Evolutionary conservation across 2,888 invertebrate genomes (phyloP).

Genomic region (Allygus modestus): DNA sequence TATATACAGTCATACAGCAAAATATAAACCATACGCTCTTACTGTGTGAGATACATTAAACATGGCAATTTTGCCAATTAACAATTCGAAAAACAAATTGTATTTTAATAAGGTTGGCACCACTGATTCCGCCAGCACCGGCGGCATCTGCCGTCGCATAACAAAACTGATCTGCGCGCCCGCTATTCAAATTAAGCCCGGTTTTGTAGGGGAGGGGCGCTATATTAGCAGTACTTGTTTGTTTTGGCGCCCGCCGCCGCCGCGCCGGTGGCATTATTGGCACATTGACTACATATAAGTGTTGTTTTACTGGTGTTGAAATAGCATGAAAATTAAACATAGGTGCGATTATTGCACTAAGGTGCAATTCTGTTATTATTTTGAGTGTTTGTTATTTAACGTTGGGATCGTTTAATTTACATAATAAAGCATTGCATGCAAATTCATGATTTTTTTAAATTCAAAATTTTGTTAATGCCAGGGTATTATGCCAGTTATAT

Average conservation of each 20-base stretch:
- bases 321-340: not conserved
- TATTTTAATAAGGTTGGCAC: not conserved
- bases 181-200: conserved; percentile 19
- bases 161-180: not conserved
- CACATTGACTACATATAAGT: not conserved
- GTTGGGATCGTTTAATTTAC: no score
- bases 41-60: no score
- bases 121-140: not conserved
- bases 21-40: no score
- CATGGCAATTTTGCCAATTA: no score
- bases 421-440: no score
- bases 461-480: no score
- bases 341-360: no score
- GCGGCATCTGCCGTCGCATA: not conserved
- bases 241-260: conserved; percentile 13
- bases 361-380: no score
- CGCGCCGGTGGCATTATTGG: conserved; percentile 7
- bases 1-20: no score
- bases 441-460: no score
- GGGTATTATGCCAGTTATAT: no score
- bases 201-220: not conserved
- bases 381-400: no score
- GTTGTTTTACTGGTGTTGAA: not conserved
- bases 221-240: conserved; percentile 27
- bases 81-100: not conserved